A percentile compares a stretch with the other conserved stretches of the same genome.
phyloP scores from a whole-genome alignment of 2,113 vertebrate genomes.

The Miniopterus natalensis region DNA sequence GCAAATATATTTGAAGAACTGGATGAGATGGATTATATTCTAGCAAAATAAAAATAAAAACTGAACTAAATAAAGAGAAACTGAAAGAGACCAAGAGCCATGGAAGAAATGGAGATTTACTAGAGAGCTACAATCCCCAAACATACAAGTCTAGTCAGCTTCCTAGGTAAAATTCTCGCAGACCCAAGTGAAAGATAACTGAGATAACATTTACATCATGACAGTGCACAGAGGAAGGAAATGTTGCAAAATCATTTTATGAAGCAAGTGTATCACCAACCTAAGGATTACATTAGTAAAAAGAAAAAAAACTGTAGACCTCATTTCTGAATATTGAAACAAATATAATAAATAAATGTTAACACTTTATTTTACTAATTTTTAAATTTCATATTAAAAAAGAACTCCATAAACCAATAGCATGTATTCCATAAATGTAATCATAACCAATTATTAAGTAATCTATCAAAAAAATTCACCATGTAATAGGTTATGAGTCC shows the following conservation, averaged over 20 bases:
- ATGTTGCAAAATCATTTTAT: slow-evolving; percentile 62
- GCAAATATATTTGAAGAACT: not conserved
- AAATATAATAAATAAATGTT: slow-evolving; percentile 30
- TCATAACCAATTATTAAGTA: slow-evolving; percentile 23
- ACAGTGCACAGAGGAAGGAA: slow-evolving; percentile 54
- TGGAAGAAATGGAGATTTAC: slow-evolving; percentile 20
- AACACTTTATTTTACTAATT: not conserved
- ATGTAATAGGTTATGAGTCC: not conserved
- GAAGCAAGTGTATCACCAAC: slow-evolving; percentile 58
- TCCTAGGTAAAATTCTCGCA: slow-evolving; percentile 61
- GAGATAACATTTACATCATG: slow-evolving; percentile 24
- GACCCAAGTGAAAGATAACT: slow-evolving; percentile 42
- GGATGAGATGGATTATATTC: slow-evolving; percentile 5
- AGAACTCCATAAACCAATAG: slow-evolving; percentile 2
- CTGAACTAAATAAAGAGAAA: not conserved
- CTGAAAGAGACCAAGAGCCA: slow-evolving; percentile 1
- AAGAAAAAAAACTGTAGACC: not conserved
- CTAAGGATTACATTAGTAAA: slow-evolving; percentile 42
- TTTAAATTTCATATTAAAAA: not conserved
- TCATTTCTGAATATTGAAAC: slow-evolving; percentile 56
- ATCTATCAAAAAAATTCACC: slow-evolving; percentile 36
- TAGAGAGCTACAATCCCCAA: slow-evolving; percentile 40
- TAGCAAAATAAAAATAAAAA: slow-evolving; percentile 21
- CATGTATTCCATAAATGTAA: slow-evolving; percentile 7
- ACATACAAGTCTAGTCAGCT: not conserved